A percentile compares a stretch with the other conserved stretches of the same genome.
Evolutionary conservation across 2,888 invertebrate species (phyloP).

Genomic region (Drosophila demipolita): DNA sequence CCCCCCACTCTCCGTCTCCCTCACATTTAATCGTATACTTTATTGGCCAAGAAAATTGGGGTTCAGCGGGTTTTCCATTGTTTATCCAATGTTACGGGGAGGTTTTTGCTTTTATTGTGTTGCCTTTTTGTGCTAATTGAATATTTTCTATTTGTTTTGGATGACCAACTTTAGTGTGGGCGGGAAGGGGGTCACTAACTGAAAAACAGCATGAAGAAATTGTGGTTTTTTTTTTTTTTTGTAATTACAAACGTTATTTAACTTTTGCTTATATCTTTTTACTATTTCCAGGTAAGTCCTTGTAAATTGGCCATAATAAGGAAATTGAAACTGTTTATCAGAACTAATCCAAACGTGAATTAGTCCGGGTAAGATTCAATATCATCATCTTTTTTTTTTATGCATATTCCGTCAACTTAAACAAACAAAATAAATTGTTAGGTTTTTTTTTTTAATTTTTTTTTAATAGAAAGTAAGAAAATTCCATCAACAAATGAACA

Average conservation of each 20-base stretch:
- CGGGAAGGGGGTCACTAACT: conserved; percentile 6
- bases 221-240: conserved; percentile 5
- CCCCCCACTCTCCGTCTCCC: background rate
- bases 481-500: background rate
- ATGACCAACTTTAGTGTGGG: conserved; percentile 18
- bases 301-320: background rate
- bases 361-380: conserved; percentile 38
- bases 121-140: conserved; percentile 50
- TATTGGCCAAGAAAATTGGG: conserved; percentile 53
- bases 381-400: too few species aligned
- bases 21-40: conserved; percentile 70
- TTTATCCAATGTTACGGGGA: conserved; percentile 10
- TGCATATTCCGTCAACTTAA: too few species aligned
- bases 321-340: background rate
- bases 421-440: background rate
- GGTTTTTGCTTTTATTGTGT: conserved; percentile 25
- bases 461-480: background rate
- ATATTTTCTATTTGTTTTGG: conserved; percentile 57
- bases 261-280: conserved; percentile 23
- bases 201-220: conserved; percentile 25
- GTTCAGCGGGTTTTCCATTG: conserved; percentile 1
- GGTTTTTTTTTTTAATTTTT: background rate
- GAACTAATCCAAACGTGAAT: background rate
- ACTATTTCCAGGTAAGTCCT: conserved; percentile 60
- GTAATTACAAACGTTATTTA: conserved; percentile 48